Evolutionary conservation across 2,888 invertebrate species (phyloP), one percentile per base, ranked within the genome.

Genomic region (Habrosyne pyritoides): DNA sequence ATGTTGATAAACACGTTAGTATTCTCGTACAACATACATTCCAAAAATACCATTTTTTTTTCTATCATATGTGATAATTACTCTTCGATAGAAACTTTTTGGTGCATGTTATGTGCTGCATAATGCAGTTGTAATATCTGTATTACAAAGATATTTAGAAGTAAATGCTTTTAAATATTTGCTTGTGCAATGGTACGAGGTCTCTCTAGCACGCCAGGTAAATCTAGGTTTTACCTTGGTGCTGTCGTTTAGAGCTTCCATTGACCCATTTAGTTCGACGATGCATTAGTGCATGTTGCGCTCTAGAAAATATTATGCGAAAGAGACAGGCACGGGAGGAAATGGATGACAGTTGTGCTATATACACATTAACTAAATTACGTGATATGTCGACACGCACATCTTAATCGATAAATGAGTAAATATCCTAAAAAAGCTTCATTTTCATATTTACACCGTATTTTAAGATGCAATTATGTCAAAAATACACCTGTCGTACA

Each of bases 231-330:
- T 78, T 55, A 61, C 81, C 77, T 81, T 79, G 77, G 67, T 71
- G 60, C 69, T 53, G 62, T 67, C 67, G 65, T 67, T 69, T 67
- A 66, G 65, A 64, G 55, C 66, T 71, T 69, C 64, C 75, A 79
- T 77, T 84, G 83, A 82, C 84, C 84, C 66, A 81, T 81, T 72
- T 81, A 60, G 57, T 54, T 54, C 18, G 18, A 6, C 42, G 42
- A 42, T 66, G 62, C 55, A 59, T 69, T 61, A 57, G 42, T 54
- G 53, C 60, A 48, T 56, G 55, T 54, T 58, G 42, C 18, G 18
- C 42, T 42, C 42, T 42, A 42, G 42, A 42, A 42, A 42, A 42
- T 42, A 42, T 42, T 18, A 42, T 2, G 18, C n/a, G 33, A 33
- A 8, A 33, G 33, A n/a, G n/a, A 30, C 12, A 30, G 30, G 30